Evolutionary conservation across 2,888 invertebrate species (phyloP).

Genomic region (Drosophila sordidula): DNA sequence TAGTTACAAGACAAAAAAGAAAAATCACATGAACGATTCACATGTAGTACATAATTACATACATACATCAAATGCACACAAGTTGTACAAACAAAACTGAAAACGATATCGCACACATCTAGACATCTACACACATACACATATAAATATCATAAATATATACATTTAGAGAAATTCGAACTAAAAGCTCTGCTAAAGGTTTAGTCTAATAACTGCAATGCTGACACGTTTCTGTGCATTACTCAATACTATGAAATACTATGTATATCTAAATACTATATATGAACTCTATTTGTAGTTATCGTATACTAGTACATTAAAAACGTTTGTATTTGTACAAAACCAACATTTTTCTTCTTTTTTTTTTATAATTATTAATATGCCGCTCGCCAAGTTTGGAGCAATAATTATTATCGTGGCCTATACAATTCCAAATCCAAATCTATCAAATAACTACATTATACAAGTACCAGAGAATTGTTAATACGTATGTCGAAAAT

Average conservation of each 20-base stretch:
- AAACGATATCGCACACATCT: constrained; percentile 46
- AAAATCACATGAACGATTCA: constrained; percentile 45
- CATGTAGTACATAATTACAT: constrained; percentile 44
- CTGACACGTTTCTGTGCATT: constrained; percentile 73
- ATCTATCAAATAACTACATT: neutral
- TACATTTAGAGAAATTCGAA: constrained; percentile 69
- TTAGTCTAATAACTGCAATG: constrained; percentile 66
- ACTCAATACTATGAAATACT: constrained; percentile 70
- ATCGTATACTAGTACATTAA: constrained; percentile 49
- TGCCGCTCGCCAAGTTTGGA: neutral
- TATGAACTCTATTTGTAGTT: constrained; percentile 56
- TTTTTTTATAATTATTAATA: constrained; percentile 11
- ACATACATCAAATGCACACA: constrained; percentile 45
- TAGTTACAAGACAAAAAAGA: constrained; percentile 33
- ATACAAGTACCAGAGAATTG: neutral
- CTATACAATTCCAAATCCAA: constrained; percentile 7
- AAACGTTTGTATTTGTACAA: constrained; percentile 63
- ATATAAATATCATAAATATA: constrained; percentile 38
- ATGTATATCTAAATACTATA: constrained; percentile 54
- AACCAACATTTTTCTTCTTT: constrained; percentile 26
- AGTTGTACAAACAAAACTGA: constrained; percentile 63
- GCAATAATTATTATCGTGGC: constrained; percentile 16
- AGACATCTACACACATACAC: constrained; percentile 11
- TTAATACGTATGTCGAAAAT: constrained; percentile 2
- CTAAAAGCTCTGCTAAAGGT: constrained; percentile 55